A percentile compares a stretch with the other conserved stretches of the same genome.
Evolutionary conservation across 1,140 invertebrate genomes (phyloP).

Genomic region (Ctenoplectra terminalis): DNA sequence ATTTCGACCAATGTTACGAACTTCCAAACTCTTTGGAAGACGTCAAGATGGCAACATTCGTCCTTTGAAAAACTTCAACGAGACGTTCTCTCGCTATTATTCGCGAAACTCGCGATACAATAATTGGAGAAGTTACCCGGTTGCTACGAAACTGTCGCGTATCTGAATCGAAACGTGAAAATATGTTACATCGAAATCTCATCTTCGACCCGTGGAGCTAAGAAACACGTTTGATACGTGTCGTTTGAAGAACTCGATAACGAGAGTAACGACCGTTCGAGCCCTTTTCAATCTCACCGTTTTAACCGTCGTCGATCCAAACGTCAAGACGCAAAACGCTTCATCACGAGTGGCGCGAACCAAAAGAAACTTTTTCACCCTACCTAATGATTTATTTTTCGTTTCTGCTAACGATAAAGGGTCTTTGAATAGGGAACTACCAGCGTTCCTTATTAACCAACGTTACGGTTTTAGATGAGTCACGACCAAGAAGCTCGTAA

Average conservation of each 20-base stretch:
- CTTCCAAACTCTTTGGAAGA: conserved; percentile 10
- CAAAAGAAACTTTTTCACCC: not conserved
- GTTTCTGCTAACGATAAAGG: not conserved
- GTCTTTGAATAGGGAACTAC: not conserved
- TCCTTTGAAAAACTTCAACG: conserved; percentile 5
- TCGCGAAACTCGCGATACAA: not conserved
- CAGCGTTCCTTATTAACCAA: conserved; percentile 20
- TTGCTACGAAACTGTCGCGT: not conserved
- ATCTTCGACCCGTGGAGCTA: not conserved
- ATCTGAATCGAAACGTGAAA: not conserved
- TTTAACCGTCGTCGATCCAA: conserved; percentile 2
- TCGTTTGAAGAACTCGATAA: conserved; percentile 1
- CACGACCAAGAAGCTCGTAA: conserved; percentile 20
- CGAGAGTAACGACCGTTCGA: conserved; percentile 17
- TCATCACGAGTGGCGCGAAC: not conserved
- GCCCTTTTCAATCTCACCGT: conserved; percentile 4
- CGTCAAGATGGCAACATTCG: not conserved
- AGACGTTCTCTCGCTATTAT: conserved; percentile 7
- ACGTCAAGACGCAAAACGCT: conserved; percentile 10
- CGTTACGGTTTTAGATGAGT: conserved; percentile 41
- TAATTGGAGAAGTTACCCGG: conserved; percentile 22
- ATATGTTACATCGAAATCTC: not conserved
- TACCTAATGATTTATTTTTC: conserved; percentile 29
- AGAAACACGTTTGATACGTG: not conserved
- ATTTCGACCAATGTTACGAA: conserved; percentile 39